These are phyloP conservation scores for Dicranocentrus wangi DNA, from an alignment of 2,888 invertebrate genomes.

Conservation along the genomic window DNA sequence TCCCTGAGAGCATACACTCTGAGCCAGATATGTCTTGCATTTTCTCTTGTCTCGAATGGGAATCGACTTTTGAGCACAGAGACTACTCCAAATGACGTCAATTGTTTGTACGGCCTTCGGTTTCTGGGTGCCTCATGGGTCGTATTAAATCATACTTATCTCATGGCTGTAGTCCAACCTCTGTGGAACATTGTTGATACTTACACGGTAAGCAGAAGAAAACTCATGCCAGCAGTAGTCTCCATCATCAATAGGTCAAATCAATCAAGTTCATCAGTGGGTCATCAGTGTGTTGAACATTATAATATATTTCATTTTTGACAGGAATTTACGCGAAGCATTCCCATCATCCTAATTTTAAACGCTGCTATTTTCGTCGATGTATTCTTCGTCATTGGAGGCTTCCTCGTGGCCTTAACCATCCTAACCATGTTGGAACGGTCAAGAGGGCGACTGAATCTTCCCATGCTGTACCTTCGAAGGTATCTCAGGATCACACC, in stretches of 20 bases:
- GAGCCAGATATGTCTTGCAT: conserved; percentile 74
- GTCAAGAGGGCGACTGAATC: conserved; percentile 69
- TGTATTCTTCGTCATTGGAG: conserved; percentile 73
- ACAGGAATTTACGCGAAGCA: conserved; percentile 22
- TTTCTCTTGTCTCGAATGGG: conserved; percentile 77
- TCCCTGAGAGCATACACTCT: no score
- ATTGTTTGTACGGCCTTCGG: conserved; percentile 77
- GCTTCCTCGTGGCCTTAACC: conserved; percentile 73
- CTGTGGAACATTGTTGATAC: conserved; percentile 63
- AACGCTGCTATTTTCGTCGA: conserved; percentile 73
- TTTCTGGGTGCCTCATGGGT: conserved; percentile 79
- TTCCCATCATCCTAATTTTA: conserved; percentile 21
- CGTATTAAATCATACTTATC: conserved; percentile 77
- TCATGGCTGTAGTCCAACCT: conserved; percentile 50
- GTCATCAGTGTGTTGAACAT: no score
- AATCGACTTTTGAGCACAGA: conserved; percentile 75
- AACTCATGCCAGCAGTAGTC: background rate
- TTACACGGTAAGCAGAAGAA: conserved; percentile 15
- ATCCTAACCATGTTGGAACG: conserved; percentile 71
- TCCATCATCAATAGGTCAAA: background rate
- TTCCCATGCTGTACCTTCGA: conserved; percentile 69
- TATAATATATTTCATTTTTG: conserved; percentile 14
- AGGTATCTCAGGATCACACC: conserved; percentile 72
- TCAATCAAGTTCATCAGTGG: no score
- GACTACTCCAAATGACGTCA: conserved; percentile 74